Conservation (phyloP, 2,888 invertebrate genomes). For the Nasonovia ribisnigri region DNA sequence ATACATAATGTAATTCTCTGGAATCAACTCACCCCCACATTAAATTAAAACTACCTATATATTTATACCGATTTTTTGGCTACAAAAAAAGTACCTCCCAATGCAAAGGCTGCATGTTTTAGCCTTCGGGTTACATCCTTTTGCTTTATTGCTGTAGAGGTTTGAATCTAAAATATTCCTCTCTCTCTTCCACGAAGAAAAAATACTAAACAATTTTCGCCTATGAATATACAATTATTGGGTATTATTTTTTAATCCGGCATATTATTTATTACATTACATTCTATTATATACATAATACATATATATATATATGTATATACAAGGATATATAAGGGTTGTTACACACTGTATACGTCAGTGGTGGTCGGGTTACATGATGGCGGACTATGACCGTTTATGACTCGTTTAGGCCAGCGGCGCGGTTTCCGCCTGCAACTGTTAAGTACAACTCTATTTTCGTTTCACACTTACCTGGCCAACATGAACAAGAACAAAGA, state of each 20-base stretch:
- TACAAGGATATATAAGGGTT: neutral
- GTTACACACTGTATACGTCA: neutral
- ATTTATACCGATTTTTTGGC: neutral
- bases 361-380: neutral
- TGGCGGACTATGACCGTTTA: slow-evolving; percentile 56
- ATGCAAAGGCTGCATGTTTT: neutral
- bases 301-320: slow-evolving; percentile 20
- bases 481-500: slow-evolving; percentile 85
- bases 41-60: too few species aligned
- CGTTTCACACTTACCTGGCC: slow-evolving; percentile 75
- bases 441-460: neutral
- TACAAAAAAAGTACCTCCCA: neutral
- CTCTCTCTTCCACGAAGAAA: neutral
- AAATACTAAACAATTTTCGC: neutral
- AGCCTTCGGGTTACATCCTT: neutral
- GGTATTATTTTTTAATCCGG: neutral
- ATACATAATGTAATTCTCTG: too few species aligned
- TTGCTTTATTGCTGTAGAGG: neutral
- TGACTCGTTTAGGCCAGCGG: slow-evolving; percentile 36
- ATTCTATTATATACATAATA: slow-evolving; percentile 2
- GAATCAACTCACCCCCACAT: too few species aligned
- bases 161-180: neutral
- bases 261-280: neutral
- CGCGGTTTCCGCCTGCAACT: neutral
- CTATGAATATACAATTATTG: neutral